Percentiles rank a stretch among this genome's conserved stretches.
phyloP scores from a whole-genome alignment of 2,888 invertebrate species.

The Alsophila aescularia region DNA sequence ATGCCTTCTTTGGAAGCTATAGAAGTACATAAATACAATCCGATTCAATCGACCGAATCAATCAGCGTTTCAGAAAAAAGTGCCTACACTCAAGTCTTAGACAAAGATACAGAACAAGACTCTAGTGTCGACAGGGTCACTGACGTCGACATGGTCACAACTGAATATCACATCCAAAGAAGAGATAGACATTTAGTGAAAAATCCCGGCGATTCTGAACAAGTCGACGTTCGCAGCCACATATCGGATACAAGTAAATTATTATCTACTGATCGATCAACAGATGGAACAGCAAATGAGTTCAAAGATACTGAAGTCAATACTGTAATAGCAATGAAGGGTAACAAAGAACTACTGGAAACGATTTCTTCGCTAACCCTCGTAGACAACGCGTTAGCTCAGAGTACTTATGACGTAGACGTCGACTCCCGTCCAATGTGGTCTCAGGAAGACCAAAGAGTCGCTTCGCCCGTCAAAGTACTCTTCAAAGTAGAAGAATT shows the following conservation, averaged over 20 bases:
- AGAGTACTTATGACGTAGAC: constrained; percentile 23
- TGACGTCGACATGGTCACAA: constrained; percentile 27
- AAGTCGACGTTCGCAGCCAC: constrained; percentile 30
- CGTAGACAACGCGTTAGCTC: constrained; percentile 57
- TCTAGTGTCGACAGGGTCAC: constrained; percentile 27
- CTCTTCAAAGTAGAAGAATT: constrained; percentile 46
- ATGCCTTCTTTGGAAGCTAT: constrained; percentile 43
- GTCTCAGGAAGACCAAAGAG: not conserved
- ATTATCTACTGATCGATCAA: constrained; percentile 46
- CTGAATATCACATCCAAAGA: constrained; percentile 29
- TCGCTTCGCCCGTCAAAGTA: constrained; percentile 43
- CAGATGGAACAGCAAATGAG: constrained; percentile 40
- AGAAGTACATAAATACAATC: constrained; percentile 59
- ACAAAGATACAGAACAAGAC: constrained; percentile 8
- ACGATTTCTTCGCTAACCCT: constrained; percentile 64
- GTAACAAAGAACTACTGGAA: constrained; percentile 59
- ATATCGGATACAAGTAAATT: constrained; percentile 42
- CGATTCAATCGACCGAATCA: constrained; percentile 35
- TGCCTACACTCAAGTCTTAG: constrained; percentile 9
- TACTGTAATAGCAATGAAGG: constrained; percentile 69
- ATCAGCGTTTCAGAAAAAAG: constrained; percentile 20
- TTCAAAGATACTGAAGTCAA: constrained; percentile 59
- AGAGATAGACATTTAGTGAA: constrained; percentile 18
- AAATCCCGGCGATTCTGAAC: constrained; percentile 35
- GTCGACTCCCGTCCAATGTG: not conserved